Conservation (phyloP, 2,888 invertebrate genomes). For the Spodoptera littoralis region DNA sequence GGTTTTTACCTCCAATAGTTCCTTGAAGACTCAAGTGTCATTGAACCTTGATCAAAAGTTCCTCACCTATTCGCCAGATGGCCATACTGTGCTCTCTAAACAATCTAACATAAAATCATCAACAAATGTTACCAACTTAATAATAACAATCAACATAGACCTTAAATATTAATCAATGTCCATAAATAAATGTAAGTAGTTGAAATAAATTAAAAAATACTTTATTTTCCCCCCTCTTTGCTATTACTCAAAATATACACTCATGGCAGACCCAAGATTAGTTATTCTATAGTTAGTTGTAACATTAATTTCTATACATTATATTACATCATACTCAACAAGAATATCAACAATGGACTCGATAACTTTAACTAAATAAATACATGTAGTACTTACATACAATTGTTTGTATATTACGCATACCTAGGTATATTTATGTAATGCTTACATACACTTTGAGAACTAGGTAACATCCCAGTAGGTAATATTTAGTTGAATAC, state of each 20-base stretch:
- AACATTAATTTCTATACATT: constrained; percentile 69
- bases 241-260: constrained; percentile 58
- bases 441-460: constrained; percentile 56
- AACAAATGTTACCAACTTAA: constrained; percentile 32
- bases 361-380: constrained; percentile 82
- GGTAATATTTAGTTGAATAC: constrained; percentile 86
- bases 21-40: constrained; percentile 20
- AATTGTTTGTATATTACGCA: constrained; percentile 55
- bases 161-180: constrained; percentile 33
- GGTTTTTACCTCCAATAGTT: constrained; percentile 30
- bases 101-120: constrained; percentile 21
- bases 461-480: constrained; percentile 61
- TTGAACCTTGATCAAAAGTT: constrained; percentile 25
- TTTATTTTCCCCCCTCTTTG: constrained; percentile 26
- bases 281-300: constrained; percentile 61
- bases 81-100: constrained; percentile 36
- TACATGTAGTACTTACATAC: constrained; percentile 67
- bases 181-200: constrained; percentile 40
- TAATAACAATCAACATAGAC: constrained; percentile 24
- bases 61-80: constrained; percentile 12
- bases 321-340: constrained; percentile 87
- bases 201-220: constrained; percentile 52
- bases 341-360: constrained; percentile 89
- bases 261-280: constrained; percentile 56
- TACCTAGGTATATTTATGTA: constrained; percentile 49